Evolutionary conservation across 2,113 vertebrate species (phyloP), one percentile per base, ranked within the genome.

Genomic region (Ancistrus triradiatus): DNA sequence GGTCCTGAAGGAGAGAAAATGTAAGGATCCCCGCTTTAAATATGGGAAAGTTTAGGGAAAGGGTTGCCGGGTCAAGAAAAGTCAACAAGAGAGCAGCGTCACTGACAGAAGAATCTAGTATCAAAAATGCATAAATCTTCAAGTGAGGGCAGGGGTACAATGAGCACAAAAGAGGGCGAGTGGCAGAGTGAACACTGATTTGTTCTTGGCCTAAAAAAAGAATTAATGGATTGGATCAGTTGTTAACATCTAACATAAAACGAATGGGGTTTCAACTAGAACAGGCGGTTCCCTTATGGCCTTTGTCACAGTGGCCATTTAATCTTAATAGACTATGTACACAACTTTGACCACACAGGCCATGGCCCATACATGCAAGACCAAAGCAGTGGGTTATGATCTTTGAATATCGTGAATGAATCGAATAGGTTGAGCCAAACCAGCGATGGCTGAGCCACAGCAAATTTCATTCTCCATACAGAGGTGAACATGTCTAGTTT

Each of bases 81-180:
- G 95, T 95, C 95, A 98, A 97, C 94, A 96, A 90, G 91, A 90
- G 90, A 86, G 83, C 88, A 89, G 91, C 86, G 85, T 88, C 91
- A 89, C 93, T 88, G 89, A 91, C 74, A 91, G 88, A 90, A 91
- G 90, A 93, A 93, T 94, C 93, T 93, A 85, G 93, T 95, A 97
- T 98, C 84, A 96, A 97, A 97, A 95, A 93, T 90, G 89, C 92
- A 95, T 98, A 98, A 95, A 97, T 98, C 94, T 96, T 86, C 79
- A 78, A 69, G 81, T 79, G 77, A 90, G 91, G 86, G 91, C 92
- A 93, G 86, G 59, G 55, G 56, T 72, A 91, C 78, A 95, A 95
- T 89, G 80, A 83, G 70, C 77, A 91, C 88, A 95, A 95, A 59
- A 87, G 87, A 85, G 76, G 81, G 78, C 81, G 84, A 88, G 89